Evolutionary conservation across 2,888 invertebrate species (phyloP).

Genomic region (Drosophila sordidapex): DNA sequence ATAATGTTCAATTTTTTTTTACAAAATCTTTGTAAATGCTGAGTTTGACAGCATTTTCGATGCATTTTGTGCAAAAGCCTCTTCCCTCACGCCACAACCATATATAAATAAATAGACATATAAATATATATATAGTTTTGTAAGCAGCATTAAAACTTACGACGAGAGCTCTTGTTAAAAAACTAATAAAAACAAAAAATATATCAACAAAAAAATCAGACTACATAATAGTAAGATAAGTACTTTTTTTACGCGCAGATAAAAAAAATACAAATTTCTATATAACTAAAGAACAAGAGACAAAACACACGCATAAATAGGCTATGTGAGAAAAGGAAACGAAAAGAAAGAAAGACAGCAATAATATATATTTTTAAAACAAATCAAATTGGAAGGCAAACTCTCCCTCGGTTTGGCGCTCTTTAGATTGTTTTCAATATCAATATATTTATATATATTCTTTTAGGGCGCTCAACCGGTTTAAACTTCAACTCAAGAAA

Average conservation of each 20-base stretch:
- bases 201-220: conserved; percentile 24
- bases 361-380: conserved; percentile 58
- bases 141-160: conserved; percentile 55
- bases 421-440: conserved; percentile 24
- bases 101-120: conserved; percentile 32
- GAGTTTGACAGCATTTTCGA: conserved; percentile 62
- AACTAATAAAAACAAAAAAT: conserved; percentile 40
- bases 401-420: conserved; percentile 32
- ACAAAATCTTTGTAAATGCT: conserved; percentile 68
- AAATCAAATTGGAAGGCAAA: conserved; percentile 19
- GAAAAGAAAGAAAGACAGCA: conserved; percentile 30
- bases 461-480: conserved; percentile 49
- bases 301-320: conserved; percentile 22
- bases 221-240: conserved; percentile 44
- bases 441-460: neutral
- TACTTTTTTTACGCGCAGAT: conserved; percentile 62
- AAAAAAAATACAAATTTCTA: conserved; percentile 49
- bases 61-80: conserved; percentile 42
- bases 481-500: conserved; percentile 25
- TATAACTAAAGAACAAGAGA: conserved; percentile 15
- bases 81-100: neutral
- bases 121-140: conserved; percentile 47
- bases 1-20: neutral
- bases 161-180: conserved; percentile 61
- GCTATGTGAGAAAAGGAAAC: conserved; percentile 20